A percentile compares a stretch with the other conserved stretches of the same genome.
These are phyloP conservation scores for Acrobeloides nanus DNA, from an alignment of 2,888 invertebrate genomes.

Conservation along the genomic window DNA sequence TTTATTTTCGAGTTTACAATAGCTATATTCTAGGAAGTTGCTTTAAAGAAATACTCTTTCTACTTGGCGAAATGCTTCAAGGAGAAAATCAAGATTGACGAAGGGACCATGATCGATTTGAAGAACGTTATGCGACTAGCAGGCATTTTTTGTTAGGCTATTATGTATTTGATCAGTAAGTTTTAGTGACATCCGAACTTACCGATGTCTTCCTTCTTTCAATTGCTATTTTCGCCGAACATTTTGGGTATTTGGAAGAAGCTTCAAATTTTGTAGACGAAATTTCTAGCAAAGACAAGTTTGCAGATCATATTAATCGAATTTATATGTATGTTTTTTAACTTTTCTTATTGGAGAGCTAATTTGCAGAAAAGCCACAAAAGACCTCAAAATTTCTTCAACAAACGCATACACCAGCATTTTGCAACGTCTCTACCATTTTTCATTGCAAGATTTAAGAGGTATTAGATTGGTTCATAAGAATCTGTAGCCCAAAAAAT, in stretches of 20 bases:
- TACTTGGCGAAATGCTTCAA: slow-evolving; percentile 8
- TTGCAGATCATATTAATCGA: background rate
- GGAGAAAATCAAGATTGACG: slow-evolving; percentile 3
- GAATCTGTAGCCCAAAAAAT: too few relatives aligned
- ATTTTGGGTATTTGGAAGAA: slow-evolving; percentile 18
- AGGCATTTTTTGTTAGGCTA: background rate
- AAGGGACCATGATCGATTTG: slow-evolving; percentile 17
- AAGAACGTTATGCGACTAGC: slow-evolving; percentile 11
- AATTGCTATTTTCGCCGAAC: slow-evolving; percentile 17
- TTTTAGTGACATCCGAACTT: slow-evolving; percentile 8
- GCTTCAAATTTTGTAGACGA: slow-evolving; percentile 8
- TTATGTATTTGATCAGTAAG: background rate
- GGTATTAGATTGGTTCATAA: too few relatives aligned
- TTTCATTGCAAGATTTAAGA: too few relatives aligned
- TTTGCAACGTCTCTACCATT: too few relatives aligned
- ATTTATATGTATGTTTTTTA: background rate
- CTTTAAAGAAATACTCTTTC: slow-evolving; percentile 13
- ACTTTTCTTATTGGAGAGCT: slow-evolving; percentile 1
- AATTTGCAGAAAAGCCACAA: too few relatives aligned
- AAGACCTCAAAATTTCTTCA: too few relatives aligned
- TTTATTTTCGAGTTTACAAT: background rate
- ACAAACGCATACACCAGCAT: too few relatives aligned
- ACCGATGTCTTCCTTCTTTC: background rate
- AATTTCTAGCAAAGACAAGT: too few relatives aligned
- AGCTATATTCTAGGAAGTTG: slow-evolving; percentile 5